Percentiles rank a stretch among this genome's conserved stretches.
These are phyloP conservation scores for Sitobion miscanthi DNA, from an alignment of 1,140 invertebrate genomes.

Conservation along the genomic window DNA sequence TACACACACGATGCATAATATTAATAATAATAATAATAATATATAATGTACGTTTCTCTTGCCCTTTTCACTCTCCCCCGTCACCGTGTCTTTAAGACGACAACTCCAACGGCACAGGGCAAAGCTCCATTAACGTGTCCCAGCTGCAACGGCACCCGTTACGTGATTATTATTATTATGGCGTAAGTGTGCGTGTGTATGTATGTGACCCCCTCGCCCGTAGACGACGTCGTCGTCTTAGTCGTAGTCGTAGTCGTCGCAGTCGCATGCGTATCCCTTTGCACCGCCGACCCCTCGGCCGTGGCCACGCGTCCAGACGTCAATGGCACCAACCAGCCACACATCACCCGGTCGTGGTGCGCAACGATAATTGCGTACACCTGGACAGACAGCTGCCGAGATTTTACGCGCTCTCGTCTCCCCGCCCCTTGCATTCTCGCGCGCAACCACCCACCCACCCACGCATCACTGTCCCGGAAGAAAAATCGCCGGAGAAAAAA, in stretches of 20 bases:
- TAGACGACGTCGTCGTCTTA: not conserved
- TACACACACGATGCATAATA: not conserved
- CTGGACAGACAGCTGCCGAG: constrained; percentile 49
- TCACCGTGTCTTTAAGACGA: not conserved
- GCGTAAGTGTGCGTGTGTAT: too few species aligned
- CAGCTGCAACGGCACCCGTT: constrained; percentile 45
- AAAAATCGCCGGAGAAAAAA: not conserved
- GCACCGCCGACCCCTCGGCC: not conserved
- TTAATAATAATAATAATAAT: not conserved
- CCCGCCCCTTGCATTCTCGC: too few species aligned
- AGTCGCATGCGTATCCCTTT: constrained; percentile 1
- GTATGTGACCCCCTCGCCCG: not conserved
- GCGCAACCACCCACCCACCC: not conserved
- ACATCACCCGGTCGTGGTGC: not conserved
- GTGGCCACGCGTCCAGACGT: constrained; percentile 42
- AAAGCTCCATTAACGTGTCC: constrained; percentile 54
- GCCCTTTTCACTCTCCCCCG: too few species aligned
- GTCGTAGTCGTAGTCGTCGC: not conserved
- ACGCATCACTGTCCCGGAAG: not conserved
- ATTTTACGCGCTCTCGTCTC: not conserved
- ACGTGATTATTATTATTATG: constrained; percentile 39
- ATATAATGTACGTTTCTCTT: not conserved
- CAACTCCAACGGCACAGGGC: constrained; percentile 1
- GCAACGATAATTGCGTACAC: constrained; percentile 45
- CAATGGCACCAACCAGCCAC: not conserved